Evolutionary conservation across 2,113 vertebrate genomes (phyloP), one percentile per base, ranked within the genome.

Genomic region (Anas platyrhynchos): DNA sequence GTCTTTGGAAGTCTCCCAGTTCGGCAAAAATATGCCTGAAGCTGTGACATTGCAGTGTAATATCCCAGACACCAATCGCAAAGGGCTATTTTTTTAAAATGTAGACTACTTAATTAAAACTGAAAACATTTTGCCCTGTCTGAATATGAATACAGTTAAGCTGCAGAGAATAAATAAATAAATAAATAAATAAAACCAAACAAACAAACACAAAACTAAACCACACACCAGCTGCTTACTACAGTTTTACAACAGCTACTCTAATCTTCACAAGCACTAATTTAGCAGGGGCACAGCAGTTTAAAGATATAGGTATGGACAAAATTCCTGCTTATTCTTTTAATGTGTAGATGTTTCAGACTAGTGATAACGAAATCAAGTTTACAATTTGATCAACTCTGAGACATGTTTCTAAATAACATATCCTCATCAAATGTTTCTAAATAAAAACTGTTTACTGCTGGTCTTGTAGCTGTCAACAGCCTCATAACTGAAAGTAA

Each of bases 371-470:
- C 41, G 31, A 38, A 88, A 71, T 67, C 61, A 82, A 93, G 73
- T n/a, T 54, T 27, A 72, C 13, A 83, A 63, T 71, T 65, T 86
- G 48, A 54, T 74, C 48, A 76, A 34, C 32, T 83, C 46, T 54
- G 43, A 74, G 46, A 69, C 8, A 16, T 16, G 13, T 71, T 95
- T 88, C 77, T 74, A 82, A 69, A 63, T 46, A 86, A 41, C 7
- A 69, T 36, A n/a, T 22, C 29, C 31, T 65, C 32, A 88, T 54
- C 14, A 91, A 74, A 75, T 0, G 1, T 61, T 92, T 87, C 79
- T 58, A 93, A 93, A 93, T 67, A 75, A 76, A 67, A 86, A 29
- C 43, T 38, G 58, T 86, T 94, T 91, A 77, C 52, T 79, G 17
- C 34, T 94, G 41, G 41, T 71, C 65, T 87, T 71, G 41, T 22